Percentiles rank a stretch among this genome's conserved stretches.
These are phyloP conservation scores for Lasioglossum marginatum DNA, from an alignment of 2,888 invertebrate genomes.

Conservation along the genomic window DNA sequence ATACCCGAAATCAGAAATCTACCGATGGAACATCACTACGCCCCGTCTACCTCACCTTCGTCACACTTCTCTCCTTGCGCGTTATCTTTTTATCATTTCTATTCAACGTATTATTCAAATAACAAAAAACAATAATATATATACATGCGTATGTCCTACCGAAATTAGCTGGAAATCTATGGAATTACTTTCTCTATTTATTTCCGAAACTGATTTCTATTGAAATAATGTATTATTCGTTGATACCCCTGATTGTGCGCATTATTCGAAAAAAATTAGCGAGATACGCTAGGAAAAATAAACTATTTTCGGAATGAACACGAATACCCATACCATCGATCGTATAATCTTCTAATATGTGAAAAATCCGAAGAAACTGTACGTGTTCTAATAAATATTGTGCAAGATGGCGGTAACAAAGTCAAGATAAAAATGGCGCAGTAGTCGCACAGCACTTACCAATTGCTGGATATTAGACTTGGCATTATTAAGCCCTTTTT, in stretches of 20 bases:
- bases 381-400: constrained; percentile 40
- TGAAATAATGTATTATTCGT: background rate
- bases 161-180: background rate
- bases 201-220: background rate
- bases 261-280: background rate
- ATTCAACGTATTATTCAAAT: background rate
- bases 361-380: constrained; percentile 20
- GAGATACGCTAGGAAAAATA: background rate
- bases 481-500: constrained; percentile 86
- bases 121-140: background rate
- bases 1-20: background rate
- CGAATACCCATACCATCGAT: background rate
- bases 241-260: background rate
- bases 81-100: background rate
- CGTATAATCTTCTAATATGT: background rate
- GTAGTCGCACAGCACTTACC: constrained; percentile 85
- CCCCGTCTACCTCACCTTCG: background rate
- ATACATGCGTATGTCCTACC: background rate
- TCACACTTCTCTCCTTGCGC: background rate
- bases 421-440: constrained; percentile 74
- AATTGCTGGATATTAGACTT: constrained; percentile 88
- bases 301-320: background rate
- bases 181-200: background rate
- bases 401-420: constrained; percentile 74
- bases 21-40: background rate